These are phyloP conservation scores for Drosophila acutilabella DNA, from an alignment of 2,888 invertebrate genomes.

Conservation along the genomic window DNA sequence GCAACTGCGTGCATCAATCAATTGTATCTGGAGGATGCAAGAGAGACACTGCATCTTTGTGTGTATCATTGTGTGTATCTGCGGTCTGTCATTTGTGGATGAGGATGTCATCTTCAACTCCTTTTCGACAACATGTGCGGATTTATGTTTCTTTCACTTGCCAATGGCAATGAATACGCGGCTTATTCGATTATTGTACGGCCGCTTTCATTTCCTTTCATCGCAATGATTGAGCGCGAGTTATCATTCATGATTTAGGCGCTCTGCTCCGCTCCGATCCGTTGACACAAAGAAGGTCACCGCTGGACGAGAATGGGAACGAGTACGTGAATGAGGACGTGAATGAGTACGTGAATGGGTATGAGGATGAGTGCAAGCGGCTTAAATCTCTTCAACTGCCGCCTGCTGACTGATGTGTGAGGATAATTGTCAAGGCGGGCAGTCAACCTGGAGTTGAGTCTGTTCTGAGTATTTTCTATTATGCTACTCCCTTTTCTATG, in stretches of 20 bases:
- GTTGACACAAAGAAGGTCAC: constrained; percentile 57
- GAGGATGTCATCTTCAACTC: constrained; percentile 65
- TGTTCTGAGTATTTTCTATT: constrained; percentile 19
- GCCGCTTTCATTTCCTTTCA: constrained; percentile 77
- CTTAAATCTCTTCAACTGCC: constrained; percentile 55
- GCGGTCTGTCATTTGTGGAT: constrained; percentile 42
- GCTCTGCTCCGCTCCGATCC: constrained; percentile 20
- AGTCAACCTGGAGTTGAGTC: constrained; percentile 33
- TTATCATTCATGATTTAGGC: constrained; percentile 75
- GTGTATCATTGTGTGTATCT: constrained; percentile 36
- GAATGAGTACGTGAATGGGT: neutral
- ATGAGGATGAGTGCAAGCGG: constrained; percentile 56
- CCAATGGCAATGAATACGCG: constrained; percentile 66
- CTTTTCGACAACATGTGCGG: constrained; percentile 69
- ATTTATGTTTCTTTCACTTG: constrained; percentile 74
- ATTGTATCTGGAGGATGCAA: constrained; percentile 34
- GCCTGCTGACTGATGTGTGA: constrained; percentile 53
- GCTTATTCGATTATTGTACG: constrained; percentile 78
- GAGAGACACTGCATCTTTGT: constrained; percentile 38
- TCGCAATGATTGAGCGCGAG: constrained; percentile 73
- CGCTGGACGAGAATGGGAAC: constrained; percentile 29
- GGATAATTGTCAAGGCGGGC: constrained; percentile 72
- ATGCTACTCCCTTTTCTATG: constrained; percentile 46
- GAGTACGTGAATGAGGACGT: constrained; percentile 2
- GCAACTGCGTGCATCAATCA: constrained; percentile 70